A percentile compares a stretch with the other conserved stretches of the same genome.
These are phyloP conservation scores for Botia kubotai DNA, from an alignment of 2,797 vertebrate genomes.

Conservation along the genomic window DNA sequence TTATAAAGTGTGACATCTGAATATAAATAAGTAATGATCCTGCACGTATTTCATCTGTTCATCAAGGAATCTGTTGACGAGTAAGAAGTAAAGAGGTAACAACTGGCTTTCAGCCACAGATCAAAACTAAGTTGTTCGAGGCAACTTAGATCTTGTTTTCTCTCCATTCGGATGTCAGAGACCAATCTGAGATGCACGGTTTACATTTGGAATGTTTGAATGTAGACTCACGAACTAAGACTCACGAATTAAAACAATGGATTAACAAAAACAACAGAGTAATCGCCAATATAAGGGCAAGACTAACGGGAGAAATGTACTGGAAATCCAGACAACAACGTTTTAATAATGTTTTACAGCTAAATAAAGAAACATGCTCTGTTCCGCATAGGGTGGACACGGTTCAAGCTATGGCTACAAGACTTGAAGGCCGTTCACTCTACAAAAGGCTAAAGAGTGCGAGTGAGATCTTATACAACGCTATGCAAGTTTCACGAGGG, in stretches of 20 bases:
- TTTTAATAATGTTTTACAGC: conserved; percentile 26
- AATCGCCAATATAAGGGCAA: conserved; percentile 59
- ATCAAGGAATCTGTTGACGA: background rate
- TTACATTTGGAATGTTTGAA: conserved; percentile 74
- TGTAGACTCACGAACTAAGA: conserved; percentile 60
- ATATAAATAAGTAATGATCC: conserved; percentile 54
- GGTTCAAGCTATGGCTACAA: conserved; percentile 73
- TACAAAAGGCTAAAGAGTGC: conserved; percentile 60
- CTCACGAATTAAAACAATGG: conserved; percentile 54
- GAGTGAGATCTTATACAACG: conserved; percentile 61
- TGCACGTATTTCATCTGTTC: conserved; percentile 23
- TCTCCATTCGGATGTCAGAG: conserved; percentile 46
- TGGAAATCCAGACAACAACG: background rate
- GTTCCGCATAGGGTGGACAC: conserved; percentile 62
- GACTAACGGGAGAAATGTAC: conserved; percentile 45
- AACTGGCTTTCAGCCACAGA: conserved; percentile 7
- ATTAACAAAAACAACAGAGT: conserved; percentile 55
- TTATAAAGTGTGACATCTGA: conserved; percentile 59
- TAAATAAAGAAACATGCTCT: conserved; percentile 38
- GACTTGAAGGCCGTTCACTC: conserved; percentile 67
- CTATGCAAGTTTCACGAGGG: conserved; percentile 75
- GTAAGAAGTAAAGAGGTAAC: conserved; percentile 40
- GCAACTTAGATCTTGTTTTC: conserved; percentile 17
- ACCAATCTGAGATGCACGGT: conserved; percentile 67
- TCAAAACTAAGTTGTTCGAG: conserved; percentile 37